Evolutionary conservation across 2,113 vertebrate species (phyloP), one percentile per base, ranked within the genome.

Genomic region (Pelecanus crispus): DNA sequence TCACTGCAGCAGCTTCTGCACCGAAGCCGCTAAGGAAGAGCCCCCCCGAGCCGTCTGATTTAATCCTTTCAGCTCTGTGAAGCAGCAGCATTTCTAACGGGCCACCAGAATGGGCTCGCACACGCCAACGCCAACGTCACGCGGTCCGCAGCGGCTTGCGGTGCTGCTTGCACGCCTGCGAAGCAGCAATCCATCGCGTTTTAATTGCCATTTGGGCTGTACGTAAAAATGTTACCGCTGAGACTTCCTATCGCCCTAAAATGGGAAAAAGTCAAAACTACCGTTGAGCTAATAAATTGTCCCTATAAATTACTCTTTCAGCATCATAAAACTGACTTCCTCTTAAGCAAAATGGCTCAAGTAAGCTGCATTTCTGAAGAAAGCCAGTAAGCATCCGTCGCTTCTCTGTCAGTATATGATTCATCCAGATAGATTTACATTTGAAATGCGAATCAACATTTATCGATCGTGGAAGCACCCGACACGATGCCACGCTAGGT

Each of bases 31-130:
- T 53, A 3, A 53, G 55, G 66, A 71, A 21, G 49, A 61, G 32
- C 20, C 9, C 9, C 9, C 32, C 62, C 38, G 5, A 2, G 36
- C 17, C 31, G 5, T 6, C 21, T 7, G 6, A 4, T n/a, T 45
- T 24, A 15, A 6, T 2, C 3, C 24, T 50, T 73, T 1, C 0
- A 8, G 13, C 75, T 24, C 0, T 3, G 5, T 4, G 50, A 21
- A 28, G 72, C 1, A 11, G 72, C 53, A 9, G 36, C 29, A 11
- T 50, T 52, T 28, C 58, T 3, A 5, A 7, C 0, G 16, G 14
- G 9, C 53, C 52, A 1, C 4, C 72, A 7, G 67, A 6, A 59
- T 36, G 61, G 0, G 25, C n/a, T 18, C 3, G 50, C 65, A 4
- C 55, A 4, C 24, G 6, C 55, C 55, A 16, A 7, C 3, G 21